A percentile compares a stretch with the other conserved stretches of the same genome.
Conservation (phyloP, 2,888 invertebrate genomes). For the Drosophila quasianomalipes region DNA sequence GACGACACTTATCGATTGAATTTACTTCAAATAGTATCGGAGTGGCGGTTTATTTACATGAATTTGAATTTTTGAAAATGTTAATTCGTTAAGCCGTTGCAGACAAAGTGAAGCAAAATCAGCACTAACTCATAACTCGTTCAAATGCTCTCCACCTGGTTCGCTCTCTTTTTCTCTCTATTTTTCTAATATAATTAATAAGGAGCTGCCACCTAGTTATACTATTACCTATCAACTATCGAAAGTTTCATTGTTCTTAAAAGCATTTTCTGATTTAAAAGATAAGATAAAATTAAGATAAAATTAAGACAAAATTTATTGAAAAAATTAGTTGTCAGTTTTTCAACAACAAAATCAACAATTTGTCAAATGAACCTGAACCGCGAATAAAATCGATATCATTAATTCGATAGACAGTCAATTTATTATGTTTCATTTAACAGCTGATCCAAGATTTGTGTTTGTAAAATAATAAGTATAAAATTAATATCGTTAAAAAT, state of each 20-base stretch:
- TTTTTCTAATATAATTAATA: not conserved
- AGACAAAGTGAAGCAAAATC: not conserved
- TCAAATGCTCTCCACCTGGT: not conserved
- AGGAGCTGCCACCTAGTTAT: not conserved
- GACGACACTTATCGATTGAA: conserved; percentile 14
- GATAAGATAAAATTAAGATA: not conserved
- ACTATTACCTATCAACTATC: not conserved
- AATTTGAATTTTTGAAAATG: not conserved
- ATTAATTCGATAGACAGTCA: conserved; percentile 18
- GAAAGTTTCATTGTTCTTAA: not conserved
- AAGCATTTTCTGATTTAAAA: not conserved
- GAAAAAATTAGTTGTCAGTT: too few relatives aligned
- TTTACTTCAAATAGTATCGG: not conserved
- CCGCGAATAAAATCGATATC: not conserved
- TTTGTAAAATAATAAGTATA: conserved; percentile 3
- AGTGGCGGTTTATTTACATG: not conserved
- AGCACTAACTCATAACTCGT: not conserved
- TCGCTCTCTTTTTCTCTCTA: not conserved
- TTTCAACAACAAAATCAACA: not conserved
- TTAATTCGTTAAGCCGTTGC: not conserved
- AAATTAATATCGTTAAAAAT: conserved; percentile 85
- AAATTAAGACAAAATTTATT: not conserved
- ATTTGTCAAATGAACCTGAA: conserved; percentile 6
- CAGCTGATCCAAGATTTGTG: conserved; percentile 25
- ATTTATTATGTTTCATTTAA: not conserved